These are phyloP conservation scores for Drosophila formosana DNA, from an alignment of 2,888 invertebrate genomes.

Conservation along the genomic window DNA sequence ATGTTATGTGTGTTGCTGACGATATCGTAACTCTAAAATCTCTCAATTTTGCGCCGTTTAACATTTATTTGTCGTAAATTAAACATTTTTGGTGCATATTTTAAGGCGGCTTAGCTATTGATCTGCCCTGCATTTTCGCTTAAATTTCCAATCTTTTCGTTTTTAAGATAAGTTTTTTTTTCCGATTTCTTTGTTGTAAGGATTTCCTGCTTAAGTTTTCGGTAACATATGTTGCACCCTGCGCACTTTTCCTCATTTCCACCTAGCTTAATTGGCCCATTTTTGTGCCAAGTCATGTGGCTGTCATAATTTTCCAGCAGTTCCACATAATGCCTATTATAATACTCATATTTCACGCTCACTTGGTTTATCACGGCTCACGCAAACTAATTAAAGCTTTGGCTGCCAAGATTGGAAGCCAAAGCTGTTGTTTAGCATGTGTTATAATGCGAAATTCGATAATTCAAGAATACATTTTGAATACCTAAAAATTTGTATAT, in stretches of 20 bases:
- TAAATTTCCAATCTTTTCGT: neutral
- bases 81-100: slow-evolving; percentile 66
- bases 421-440: slow-evolving; percentile 6
- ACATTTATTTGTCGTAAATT: slow-evolving; percentile 81
- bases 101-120: slow-evolving; percentile 41
- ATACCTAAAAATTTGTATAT: no score
- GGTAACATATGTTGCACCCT: slow-evolving; percentile 45
- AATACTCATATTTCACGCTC: slow-evolving; percentile 57
- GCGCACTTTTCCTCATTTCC: neutral
- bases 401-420: neutral
- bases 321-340: slow-evolving; percentile 29
- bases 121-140: neutral
- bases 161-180: slow-evolving; percentile 10
- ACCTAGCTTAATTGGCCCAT: slow-evolving; percentile 57
- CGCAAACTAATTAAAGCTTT: slow-evolving; percentile 36
- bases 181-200: slow-evolving; percentile 8
- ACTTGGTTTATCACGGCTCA: slow-evolving; percentile 26
- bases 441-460: neutral
- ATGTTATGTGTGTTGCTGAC: slow-evolving; percentile 39
- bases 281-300: slow-evolving; percentile 71
- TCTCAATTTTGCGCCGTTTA: slow-evolving; percentile 75
- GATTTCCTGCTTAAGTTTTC: neutral
- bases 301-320: slow-evolving; percentile 50
- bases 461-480: no score
- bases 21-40: slow-evolving; percentile 74